Evolutionary conservation across 2,797 vertebrate species (phyloP).

Genomic region (Phrynocephalus forsythii): DNA sequence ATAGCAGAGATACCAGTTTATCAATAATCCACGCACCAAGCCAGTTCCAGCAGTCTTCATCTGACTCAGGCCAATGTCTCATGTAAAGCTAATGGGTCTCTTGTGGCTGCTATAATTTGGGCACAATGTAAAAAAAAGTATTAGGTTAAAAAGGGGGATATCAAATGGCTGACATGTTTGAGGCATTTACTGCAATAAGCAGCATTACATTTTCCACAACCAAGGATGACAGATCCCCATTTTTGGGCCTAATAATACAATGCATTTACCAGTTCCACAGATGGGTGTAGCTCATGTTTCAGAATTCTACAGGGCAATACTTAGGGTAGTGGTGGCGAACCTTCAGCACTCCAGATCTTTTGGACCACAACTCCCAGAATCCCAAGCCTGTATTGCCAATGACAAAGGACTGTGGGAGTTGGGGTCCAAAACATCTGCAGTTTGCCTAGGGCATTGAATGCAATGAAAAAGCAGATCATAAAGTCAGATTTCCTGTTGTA

Average conservation of each 20-base stretch:
- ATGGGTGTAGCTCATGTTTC: not conserved
- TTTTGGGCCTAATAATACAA: no score
- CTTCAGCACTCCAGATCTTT: no score
- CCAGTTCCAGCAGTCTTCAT: not conserved
- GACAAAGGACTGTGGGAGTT: no score
- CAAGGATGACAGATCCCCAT: not conserved
- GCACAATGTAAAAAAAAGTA: no score
- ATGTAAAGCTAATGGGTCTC: not conserved
- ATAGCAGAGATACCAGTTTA: not conserved
- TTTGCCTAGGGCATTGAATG: not conserved
- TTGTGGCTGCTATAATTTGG: not conserved
- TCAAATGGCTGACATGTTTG: no score
- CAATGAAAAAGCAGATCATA: conserved; percentile 5
- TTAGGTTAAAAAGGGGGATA: no score
- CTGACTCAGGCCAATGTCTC: not conserved
- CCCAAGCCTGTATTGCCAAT: no score
- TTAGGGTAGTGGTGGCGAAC: no score
- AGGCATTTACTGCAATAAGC: no score
- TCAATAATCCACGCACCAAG: not conserved
- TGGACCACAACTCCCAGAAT: no score
- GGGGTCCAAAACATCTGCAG: no score
- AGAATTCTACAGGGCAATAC: not conserved
- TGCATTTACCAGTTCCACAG: not conserved
- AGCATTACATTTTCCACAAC: no score
- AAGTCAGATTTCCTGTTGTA: not conserved